Evolutionary conservation across 2,888 invertebrate genomes (phyloP).

Genomic region (Pollenia labialis): DNA sequence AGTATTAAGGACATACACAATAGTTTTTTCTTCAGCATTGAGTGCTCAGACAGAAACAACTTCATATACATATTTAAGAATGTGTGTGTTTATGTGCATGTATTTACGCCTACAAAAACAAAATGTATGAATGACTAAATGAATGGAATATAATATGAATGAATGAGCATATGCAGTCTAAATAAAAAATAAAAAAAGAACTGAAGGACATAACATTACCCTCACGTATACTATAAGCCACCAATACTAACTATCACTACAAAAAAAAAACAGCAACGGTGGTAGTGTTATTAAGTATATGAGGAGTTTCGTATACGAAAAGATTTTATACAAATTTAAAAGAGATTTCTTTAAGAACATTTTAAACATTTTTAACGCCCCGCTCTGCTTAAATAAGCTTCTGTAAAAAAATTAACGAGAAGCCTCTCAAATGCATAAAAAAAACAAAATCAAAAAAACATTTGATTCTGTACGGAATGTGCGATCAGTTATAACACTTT

Average conservation of each 20-base stretch:
- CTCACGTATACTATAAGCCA: slow-evolving; percentile 25
- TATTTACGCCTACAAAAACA: slow-evolving; percentile 45
- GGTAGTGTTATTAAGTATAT: slow-evolving; percentile 38
- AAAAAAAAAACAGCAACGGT: slow-evolving; percentile 30
- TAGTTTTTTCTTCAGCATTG: slow-evolving; percentile 12
- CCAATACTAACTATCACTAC: slow-evolving; percentile 10
- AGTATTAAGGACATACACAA: slow-evolving; percentile 65
- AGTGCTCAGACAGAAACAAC: slow-evolving; percentile 7
- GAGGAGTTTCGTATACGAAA: slow-evolving; percentile 18
- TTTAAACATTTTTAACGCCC: too few species aligned
- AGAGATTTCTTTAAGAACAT: background rate
- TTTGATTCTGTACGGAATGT: too few species aligned
- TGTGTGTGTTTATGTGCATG: background rate
- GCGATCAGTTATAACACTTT: too few species aligned
- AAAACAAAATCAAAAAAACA: too few species aligned
- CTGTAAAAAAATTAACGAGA: too few species aligned
- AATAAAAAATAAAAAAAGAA: background rate
- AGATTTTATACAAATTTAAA: too few species aligned
- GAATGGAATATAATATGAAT: slow-evolving; percentile 60
- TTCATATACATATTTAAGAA: background rate
- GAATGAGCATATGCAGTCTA: slow-evolving; percentile 4
- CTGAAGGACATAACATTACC: slow-evolving; percentile 56
- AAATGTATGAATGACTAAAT: slow-evolving; percentile 32
- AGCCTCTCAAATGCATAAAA: too few species aligned
- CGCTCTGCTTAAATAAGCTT: too few species aligned